Evolutionary conservation across 2,797 vertebrate species (phyloP).

Genomic region (Gymnoscopelus braueri): DNA sequence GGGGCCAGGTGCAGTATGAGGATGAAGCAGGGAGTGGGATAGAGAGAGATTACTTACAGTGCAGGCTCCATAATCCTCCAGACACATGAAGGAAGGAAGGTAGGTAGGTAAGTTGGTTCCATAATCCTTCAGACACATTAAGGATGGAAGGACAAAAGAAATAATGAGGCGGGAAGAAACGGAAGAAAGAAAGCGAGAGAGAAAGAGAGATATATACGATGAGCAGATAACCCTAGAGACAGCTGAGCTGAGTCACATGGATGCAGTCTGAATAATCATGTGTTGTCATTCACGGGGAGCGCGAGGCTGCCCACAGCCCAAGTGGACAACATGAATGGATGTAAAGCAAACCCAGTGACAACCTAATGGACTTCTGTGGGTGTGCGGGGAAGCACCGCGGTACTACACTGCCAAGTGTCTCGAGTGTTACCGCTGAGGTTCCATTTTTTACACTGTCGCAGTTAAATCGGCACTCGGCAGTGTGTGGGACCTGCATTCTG

Average conservation of each 20-base stretch:
- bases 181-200: slow-evolving; percentile 2
- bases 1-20: not conserved
- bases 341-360: slow-evolving; percentile 67
- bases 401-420: slow-evolving; percentile 18
- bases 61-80: slow-evolving; percentile 36
- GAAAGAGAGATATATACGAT: slow-evolving; percentile 18
- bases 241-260: slow-evolving; percentile 78
- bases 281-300: slow-evolving; percentile 76
- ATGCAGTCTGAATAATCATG: slow-evolving; percentile 74
- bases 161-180: slow-evolving; percentile 2
- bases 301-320: slow-evolving; percentile 69
- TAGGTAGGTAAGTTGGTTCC: no score
- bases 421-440: no score
- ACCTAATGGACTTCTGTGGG: slow-evolving; percentile 69
- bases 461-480: no score
- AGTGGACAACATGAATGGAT: slow-evolving; percentile 77
- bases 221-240: slow-evolving; percentile 51
- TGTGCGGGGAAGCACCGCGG: slow-evolving; percentile 60
- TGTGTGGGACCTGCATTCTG: slow-evolving; percentile 35
- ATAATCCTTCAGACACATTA: no score
- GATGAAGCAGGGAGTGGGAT: no score
- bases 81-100: slow-evolving; percentile 20
- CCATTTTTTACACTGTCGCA: no score
- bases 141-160: not conserved
- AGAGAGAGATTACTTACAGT: slow-evolving; percentile 18